phyloP scores from a whole-genome alignment of 2,797 vertebrate genomes.

The Melanotaenia maccullochi region DNA sequence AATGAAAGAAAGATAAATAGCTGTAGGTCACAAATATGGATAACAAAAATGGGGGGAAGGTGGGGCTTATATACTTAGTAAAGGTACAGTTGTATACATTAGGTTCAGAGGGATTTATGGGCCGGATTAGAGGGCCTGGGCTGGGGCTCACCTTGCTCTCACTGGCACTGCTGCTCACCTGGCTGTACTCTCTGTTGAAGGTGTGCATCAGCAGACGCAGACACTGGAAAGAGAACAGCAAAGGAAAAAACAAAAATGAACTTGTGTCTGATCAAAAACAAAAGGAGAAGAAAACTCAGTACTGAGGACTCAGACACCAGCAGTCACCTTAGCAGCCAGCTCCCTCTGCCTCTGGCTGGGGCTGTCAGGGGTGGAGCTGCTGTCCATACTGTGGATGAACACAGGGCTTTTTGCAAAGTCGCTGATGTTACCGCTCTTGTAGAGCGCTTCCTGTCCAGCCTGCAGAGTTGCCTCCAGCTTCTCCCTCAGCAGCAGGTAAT shows the following conservation, averaged over 20 bases:
- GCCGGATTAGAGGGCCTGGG: slow-evolving; percentile 71
- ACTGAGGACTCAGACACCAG: background rate
- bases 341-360: slow-evolving; percentile 95
- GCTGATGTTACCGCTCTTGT: slow-evolving; percentile 85
- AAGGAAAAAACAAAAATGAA: background rate
- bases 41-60: slow-evolving; percentile 12
- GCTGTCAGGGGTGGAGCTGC: slow-evolving; percentile 79
- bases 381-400: slow-evolving; percentile 79
- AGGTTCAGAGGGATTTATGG: slow-evolving; percentile 53
- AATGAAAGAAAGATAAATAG: slow-evolving; percentile 27
- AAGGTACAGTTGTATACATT: slow-evolving; percentile 23
- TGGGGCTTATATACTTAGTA: slow-evolving; percentile 40
- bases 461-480: slow-evolving; percentile 93
- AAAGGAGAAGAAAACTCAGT: background rate
- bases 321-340: slow-evolving; percentile 94
- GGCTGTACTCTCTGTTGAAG: slow-evolving; percentile 98
- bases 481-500: slow-evolving; percentile 95
- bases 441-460: slow-evolving; percentile 87
- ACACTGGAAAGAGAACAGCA: slow-evolving; percentile 83
- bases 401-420: slow-evolving; percentile 86
- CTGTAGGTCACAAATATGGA: slow-evolving; percentile 14
- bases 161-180: slow-evolving; percentile 97
- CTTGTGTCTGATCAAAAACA: background rate
- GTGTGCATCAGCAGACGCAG: slow-evolving; percentile 97
- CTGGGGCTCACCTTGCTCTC: slow-evolving; percentile 97